phyloP scores from a whole-genome alignment of 2,113 vertebrate species.

The Microtus montanus region DNA sequence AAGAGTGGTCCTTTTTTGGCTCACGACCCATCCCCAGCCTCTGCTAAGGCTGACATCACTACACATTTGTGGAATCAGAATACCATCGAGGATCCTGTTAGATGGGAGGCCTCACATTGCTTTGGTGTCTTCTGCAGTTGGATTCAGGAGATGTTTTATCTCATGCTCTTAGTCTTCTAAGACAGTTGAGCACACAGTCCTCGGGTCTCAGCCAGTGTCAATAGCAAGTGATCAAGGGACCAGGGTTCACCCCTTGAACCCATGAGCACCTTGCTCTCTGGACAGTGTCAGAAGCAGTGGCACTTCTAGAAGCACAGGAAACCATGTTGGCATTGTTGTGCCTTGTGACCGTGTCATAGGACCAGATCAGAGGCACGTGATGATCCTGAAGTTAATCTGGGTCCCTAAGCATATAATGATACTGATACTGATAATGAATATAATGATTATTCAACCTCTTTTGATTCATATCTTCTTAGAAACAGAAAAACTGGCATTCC shows the following conservation, averaged over 20 bases:
- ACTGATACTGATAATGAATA: too few relatives aligned
- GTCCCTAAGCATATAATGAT: neutral
- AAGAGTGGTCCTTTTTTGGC: neutral
- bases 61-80: neutral
- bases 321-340: fast-evolving
- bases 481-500: neutral
- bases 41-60: neutral
- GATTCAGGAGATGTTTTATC: neutral
- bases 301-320: neutral
- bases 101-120: neutral
- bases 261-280: neutral
- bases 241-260: neutral
- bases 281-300: neutral
- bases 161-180: neutral
- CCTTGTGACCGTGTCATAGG: fast-evolving
- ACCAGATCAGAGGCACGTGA: neutral
- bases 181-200: neutral
- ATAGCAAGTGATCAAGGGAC: too few relatives aligned
- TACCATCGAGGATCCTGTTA: neutral
- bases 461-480: neutral
- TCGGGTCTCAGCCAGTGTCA: neutral
- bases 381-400: too few relatives aligned
- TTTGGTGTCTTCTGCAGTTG: neutral
- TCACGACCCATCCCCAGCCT: neutral
- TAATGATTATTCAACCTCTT: neutral